Base-by-base conservation (phyloP, 2,888 invertebrate species). In the Meghimatium bilineatum region DNA sequence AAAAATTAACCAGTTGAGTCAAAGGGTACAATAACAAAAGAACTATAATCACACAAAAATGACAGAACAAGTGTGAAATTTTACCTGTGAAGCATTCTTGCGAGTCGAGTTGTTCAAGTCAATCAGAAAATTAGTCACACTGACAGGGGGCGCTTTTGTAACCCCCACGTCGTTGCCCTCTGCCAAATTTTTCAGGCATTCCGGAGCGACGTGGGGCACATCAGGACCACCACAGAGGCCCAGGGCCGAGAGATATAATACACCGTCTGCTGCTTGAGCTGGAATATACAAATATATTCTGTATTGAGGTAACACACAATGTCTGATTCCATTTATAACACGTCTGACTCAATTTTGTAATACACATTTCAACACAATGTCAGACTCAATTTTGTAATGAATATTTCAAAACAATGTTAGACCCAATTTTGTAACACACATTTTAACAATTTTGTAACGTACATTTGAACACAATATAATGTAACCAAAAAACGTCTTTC, bases 221-320 rank as follows among this genome's bases (percentile, higher is more conserved):
- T 98, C 98, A 99, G 98, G 98, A 98, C 97, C 98, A 98, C 97
- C 97, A 98, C 98, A 97, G 98, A 98, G 98, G 98, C 98, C 98
- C 98, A 96, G 97, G 96, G 95, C 97, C 98, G 96, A 98, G 97
- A 96, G 97, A 95, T 94, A 95, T 95, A 94, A 94, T 95, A 91
- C 94, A 95, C 91, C 95, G 94, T 86, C 87, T 86, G 60, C 86
- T 87, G 78, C 89, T 88, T 82, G 89, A 83, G 76, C 91, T 91
- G 88, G 78, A 90, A 89, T 20, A 49, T 23, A 56, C 20, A 56
- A 44, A 44, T 44, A 12, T n/a, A n/a, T n/a, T n/a, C n/a, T n/a
- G n/a, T n/a, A n/a, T n/a, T n/a, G n/a, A n/a, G n/a, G n/a, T n/a
- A n/a, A n/a, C n/a, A n/a, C n/a, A n/a, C n/a, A n/a, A n/a, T n/a